Evolutionary conservation across 2,113 vertebrate genomes (phyloP), one percentile per base, ranked within the genome.

Genomic region (Solea solea): DNA sequence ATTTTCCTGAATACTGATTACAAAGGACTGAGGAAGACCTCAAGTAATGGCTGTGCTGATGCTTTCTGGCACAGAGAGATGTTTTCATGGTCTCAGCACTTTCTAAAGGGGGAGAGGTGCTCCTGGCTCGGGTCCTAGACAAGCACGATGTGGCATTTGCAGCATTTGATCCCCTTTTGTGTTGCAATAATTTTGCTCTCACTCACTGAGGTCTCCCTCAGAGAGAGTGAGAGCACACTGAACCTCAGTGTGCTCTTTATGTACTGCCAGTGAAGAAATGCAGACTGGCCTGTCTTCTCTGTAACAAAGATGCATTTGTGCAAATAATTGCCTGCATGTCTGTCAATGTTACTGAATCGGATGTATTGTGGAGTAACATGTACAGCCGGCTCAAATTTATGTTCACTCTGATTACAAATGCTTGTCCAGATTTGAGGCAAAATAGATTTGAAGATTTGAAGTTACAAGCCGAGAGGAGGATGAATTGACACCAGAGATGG

Each of bases 291-390:
- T 72, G 49, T 74, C 76, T 75, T 49, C 52, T 10, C 45, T 42
- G 56, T 4, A 61, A 77, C 62, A 77, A 73, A 78, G 69, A 71
- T 64, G 63, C 68, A 39, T 67, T 87, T 89, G 75, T 83, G 28
- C 42, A 61, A 42, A 78, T 58, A 62, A 69, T 45, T 68, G 66
- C 60, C 64, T 48, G 52, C 42, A 25, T 66, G 63, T 71, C 52
- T 54, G 62, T 46, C 49, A 51, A 58, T 40, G 53, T 46, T 55
- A 34, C 13, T 40, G 55, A 77, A 75, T 55, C 10, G 46, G 61
- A 64, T 16, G 57, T 64, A 65, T 62, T 53, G 52, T 48, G 0
- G 1, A 41, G 59, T 5, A 50, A 58, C 65, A 46, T 61, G 70
- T 69, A 60, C 77, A 72, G 64, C 34, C 61, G 13, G 52, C 16